These are phyloP conservation scores for Passerina amoena DNA, from an alignment of 2,113 vertebrate genomes.

Conservation along the genomic window DNA sequence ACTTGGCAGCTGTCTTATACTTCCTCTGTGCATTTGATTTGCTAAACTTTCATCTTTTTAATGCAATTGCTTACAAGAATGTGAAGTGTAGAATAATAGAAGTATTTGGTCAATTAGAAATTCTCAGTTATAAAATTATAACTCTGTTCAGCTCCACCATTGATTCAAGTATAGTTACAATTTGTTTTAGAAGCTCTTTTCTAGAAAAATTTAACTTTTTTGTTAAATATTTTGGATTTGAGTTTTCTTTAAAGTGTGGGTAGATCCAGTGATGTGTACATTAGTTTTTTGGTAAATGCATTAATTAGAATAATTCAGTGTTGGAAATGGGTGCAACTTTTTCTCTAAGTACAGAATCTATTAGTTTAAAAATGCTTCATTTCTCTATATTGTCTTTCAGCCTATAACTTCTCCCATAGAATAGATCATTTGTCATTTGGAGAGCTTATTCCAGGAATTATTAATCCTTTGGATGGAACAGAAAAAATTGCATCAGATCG, in stretches of 20 bases:
- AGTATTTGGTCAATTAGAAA: background rate
- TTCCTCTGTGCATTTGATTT: background rate
- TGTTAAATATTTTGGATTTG: background rate
- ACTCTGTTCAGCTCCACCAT: background rate
- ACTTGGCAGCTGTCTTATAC: background rate
- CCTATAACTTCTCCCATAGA: slow-evolving; percentile 96
- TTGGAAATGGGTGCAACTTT: background rate
- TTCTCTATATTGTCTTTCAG: slow-evolving; percentile 71
- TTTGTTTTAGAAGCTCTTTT: background rate
- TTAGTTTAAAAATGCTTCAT: background rate
- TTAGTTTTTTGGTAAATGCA: background rate
- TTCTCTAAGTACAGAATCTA: background rate
- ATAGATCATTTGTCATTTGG: slow-evolving; percentile 98
- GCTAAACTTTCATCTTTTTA: background rate
- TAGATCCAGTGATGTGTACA: background rate
- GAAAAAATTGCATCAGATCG: slow-evolving; percentile 91
- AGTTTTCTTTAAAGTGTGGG: background rate
- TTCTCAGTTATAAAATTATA: background rate
- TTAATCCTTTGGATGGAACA: slow-evolving; percentile 94
- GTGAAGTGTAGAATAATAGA: background rate
- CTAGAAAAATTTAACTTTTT: background rate
- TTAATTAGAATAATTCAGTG: background rate
- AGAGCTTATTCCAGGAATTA: slow-evolving; percentile 90
- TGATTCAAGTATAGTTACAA: background rate
- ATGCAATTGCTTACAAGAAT: background rate